Evolutionary conservation across 2,888 invertebrate genomes (phyloP), one percentile per base, ranked within the genome.

Genomic region (Tachystola acroxantha): DNA sequence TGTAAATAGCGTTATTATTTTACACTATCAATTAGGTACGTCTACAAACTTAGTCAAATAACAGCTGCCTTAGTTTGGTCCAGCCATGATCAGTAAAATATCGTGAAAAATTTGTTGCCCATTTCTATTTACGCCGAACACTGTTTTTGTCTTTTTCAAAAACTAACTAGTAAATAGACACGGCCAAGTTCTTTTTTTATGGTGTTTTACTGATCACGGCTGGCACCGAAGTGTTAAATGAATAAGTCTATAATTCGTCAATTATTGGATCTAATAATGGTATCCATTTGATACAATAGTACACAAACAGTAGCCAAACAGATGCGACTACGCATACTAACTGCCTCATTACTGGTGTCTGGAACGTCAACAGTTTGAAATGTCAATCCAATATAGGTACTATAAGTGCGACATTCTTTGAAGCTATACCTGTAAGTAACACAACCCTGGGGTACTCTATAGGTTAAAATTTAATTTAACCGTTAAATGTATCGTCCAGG

Each of bases 271-370:
- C 16, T 6, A 40, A 42, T 51, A 48, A 50, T 48, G 43, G 41
- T 37, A 40, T 37, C 37, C 49, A 50, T 53, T 49, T 46, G 53
- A 59, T 59, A 55, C 55, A 61, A 60, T 60, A 48, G 34, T 37
- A 14, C 10, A 34, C 11, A 34, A n/a, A 28, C 35, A 40, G 41
- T 41, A 40, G 41, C 41, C 60, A 53, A 56, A 53, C 63, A 51
- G 52, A 46, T 55, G 58, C 64, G 62, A 51, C 43, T 12, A 44
- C 62, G 75, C 73, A 76, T 77, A 69, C 54, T 50, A 65, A 78
- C 51, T 44, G 50, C 61, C 59, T 67, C 51, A 74, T 78, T 75
- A 59, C 24, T 28, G 44, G 26, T 40, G 40, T 63, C 63, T 50
- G 57, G 54, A 50, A 60, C 45, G 49, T 31, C n/a, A 36, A 20